Evolutionary conservation across 2,113 vertebrate species (phyloP), one percentile per base, ranked within the genome.

Genomic region (Seriola dumerili): DNA sequence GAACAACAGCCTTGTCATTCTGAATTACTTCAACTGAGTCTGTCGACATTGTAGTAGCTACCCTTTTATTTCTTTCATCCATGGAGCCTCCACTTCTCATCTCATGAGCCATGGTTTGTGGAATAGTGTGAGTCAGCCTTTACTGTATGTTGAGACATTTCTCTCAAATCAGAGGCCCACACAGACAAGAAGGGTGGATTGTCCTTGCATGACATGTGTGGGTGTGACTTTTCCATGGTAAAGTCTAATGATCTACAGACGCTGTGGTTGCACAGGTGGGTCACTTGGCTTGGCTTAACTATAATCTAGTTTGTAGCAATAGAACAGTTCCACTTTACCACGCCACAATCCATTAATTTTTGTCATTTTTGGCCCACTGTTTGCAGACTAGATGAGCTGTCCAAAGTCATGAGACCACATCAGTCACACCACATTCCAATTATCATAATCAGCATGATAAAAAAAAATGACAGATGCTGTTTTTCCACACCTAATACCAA

Each of bases 341-440:
- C 29, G 76, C 16, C 8, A 25, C 29, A 17, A 65, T 79, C 63
- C 61, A 67, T 55, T 68, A 16, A 4, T 55, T 65, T 74, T 69
- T 29, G 29, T 29, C 29, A 34, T 72, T 38, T 32, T 40, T 19
- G 4, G 19, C 75, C 12, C n/a, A 65, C 40, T 70, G 54, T 82
- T 54, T 67, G 14, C 69, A 34, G 8, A 58, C 58, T 57, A 8
- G 34, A 25, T 65, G 21, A 12, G 55, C 25, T 38, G 4, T 16
- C 46, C 6, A 50, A 29, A 44, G 11, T 80, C 3, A 1, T 57
- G 40, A 52, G 0, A 62, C 13, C 38, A 23, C 73, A 63, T 71
- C 59, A 66, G 75, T 80, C 34, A 5, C 0, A 76, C 63, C 36
- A 76, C 54, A 72, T 90, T 76, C 76, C 70, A 65, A 3, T 54